Conservation (phyloP, 2,888 invertebrate genomes). For the Oxycera nigricornis region DNA sequence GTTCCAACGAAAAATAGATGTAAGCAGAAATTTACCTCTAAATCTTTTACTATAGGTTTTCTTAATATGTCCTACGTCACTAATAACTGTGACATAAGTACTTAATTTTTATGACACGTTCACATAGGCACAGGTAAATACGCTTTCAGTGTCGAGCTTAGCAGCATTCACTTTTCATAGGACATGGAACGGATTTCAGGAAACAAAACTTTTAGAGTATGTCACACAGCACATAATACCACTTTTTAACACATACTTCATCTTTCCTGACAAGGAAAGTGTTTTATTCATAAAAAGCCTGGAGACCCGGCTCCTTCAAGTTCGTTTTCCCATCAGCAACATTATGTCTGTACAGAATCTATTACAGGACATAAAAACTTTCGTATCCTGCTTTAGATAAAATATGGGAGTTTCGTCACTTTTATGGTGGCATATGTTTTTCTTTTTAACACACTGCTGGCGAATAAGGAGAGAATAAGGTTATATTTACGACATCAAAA, state of each 20-base stretch:
- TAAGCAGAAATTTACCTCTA: no score
- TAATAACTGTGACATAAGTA: no score
- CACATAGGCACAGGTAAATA: no score
- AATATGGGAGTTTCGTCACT: slow-evolving; percentile 5
- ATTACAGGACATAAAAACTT: neutral
- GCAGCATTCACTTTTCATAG: no score
- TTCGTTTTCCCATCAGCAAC: neutral
- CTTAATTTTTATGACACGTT: no score
- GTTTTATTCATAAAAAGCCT: neutral
- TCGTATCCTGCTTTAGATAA: slow-evolving; percentile 10
- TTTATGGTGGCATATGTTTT: neutral
- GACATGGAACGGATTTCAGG: no score
- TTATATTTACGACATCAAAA: slow-evolving; percentile 10
- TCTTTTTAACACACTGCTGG: neutral
- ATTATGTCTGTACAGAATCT: neutral
- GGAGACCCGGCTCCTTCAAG: neutral
- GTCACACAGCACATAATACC: no score
- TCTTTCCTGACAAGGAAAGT: neutral
- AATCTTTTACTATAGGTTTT: no score
- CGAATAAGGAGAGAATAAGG: neutral
- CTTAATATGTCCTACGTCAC: no score
- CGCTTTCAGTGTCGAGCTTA: no score
- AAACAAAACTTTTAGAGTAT: no score
- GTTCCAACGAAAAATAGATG: no score
- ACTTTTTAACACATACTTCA: neutral